phyloP scores from a whole-genome alignment of 2,888 invertebrate genomes.

The Agrenia bidenticulata region DNA sequence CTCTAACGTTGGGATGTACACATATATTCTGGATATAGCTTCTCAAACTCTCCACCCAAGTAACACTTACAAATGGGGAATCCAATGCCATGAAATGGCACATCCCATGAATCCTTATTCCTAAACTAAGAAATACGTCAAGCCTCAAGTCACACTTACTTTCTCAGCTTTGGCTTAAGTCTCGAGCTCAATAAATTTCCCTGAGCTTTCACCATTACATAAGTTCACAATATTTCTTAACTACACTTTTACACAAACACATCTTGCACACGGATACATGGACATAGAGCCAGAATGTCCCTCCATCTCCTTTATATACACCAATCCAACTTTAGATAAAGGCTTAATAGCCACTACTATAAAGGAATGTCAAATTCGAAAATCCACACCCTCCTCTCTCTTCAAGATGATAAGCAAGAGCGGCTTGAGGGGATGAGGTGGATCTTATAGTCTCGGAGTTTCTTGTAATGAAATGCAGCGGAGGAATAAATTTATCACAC shows the following conservation, averaged over 20 bases:
- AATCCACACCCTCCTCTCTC: too few species aligned
- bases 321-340: too few species aligned
- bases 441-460: too few species aligned
- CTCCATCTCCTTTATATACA: too few species aligned
- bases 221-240: slow-evolving; percentile 31
- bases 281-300: too few species aligned
- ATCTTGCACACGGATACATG: too few species aligned
- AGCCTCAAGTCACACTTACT: background rate
- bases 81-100: background rate
- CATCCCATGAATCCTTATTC: slow-evolving; percentile 5
- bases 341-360: too few species aligned
- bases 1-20: background rate
- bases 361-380: too few species aligned
- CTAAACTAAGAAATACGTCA: background rate
- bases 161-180: slow-evolving; percentile 31
- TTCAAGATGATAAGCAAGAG: too few species aligned
- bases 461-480: too few species aligned
- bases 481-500: too few species aligned
- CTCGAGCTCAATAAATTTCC: slow-evolving; percentile 41
- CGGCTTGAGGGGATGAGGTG: too few species aligned
- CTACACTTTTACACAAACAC: slow-evolving; percentile 4
- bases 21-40: background rate
- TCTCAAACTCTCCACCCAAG: background rate
- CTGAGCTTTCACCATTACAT: slow-evolving; percentile 40
- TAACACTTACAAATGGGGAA: background rate